Evolutionary conservation across 2,113 vertebrate genomes (phyloP).

Genomic region (Plotosus lineatus): DNA sequence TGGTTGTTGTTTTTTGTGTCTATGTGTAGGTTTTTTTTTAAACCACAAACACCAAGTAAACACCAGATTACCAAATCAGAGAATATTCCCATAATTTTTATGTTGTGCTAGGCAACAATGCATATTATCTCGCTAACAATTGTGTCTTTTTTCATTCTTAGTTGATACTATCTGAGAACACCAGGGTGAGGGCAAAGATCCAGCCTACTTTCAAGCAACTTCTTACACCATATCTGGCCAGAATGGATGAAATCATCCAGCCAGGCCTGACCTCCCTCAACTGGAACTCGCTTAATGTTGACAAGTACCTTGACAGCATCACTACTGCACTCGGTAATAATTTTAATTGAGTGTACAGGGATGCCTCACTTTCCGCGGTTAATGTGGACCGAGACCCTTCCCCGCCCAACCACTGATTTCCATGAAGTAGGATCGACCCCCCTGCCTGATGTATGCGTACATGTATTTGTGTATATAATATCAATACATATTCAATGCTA

Average conservation of each 20-base stretch:
- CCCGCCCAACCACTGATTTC: too few species aligned
- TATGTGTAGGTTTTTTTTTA: too few species aligned
- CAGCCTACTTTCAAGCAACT: constrained; percentile 74
- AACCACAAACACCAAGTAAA: too few species aligned
- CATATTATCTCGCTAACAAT: background rate
- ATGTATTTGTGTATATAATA: too few species aligned
- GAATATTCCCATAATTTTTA: too few species aligned
- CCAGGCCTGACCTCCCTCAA: constrained; percentile 82
- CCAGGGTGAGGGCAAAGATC: constrained; percentile 85
- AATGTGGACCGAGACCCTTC: background rate
- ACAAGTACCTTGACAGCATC: constrained; percentile 77
- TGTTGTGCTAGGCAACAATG: background rate
- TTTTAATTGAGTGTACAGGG: too few species aligned
- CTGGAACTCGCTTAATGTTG: constrained; percentile 89
- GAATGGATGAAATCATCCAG: constrained; percentile 82
- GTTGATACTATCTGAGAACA: constrained; percentile 85
- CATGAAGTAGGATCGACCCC: too few species aligned
- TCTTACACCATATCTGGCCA: constrained; percentile 76
- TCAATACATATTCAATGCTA: too few species aligned
- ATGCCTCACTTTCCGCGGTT: too few species aligned
- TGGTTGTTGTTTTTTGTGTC: too few species aligned
- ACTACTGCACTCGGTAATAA: constrained; percentile 79
- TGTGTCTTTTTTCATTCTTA: constrained; percentile 59
- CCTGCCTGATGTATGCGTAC: too few species aligned
- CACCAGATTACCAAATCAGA: too few species aligned